Evolutionary conservation across 2,888 invertebrate species (phyloP).

Genomic region (Drosophila histrio): DNA sequence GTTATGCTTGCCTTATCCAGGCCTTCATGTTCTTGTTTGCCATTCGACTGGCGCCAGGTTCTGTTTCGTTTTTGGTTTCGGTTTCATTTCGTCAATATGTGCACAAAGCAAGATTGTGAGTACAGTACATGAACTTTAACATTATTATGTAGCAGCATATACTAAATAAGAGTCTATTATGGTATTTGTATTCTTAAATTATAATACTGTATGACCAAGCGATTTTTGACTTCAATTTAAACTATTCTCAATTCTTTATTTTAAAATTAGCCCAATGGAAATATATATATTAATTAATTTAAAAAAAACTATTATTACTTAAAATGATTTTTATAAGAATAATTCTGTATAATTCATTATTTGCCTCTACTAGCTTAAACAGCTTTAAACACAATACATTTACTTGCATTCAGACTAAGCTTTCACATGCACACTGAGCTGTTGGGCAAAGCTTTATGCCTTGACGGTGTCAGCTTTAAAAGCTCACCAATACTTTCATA

Average conservation of each 20-base stretch:
- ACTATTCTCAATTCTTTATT: too few relatives aligned
- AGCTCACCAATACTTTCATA: not conserved
- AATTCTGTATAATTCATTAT: too few relatives aligned
- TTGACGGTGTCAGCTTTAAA: constrained; percentile 5
- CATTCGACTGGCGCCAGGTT: constrained; percentile 31
- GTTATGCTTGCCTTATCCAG: constrained; percentile 42
- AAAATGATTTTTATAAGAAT: constrained; percentile 9
- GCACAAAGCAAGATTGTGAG: constrained; percentile 15
- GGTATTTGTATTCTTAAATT: too few relatives aligned
- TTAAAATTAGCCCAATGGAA: too few relatives aligned
- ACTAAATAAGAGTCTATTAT: not conserved
- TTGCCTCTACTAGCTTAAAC: constrained; percentile 28
- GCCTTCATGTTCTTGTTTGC: constrained; percentile 21
- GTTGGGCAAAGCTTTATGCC: not conserved
- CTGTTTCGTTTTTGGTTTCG: not conserved
- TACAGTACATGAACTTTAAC: not conserved
- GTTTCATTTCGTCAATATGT: constrained; percentile 6
- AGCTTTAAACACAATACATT: constrained; percentile 5
- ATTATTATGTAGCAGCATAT: not conserved
- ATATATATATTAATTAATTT: too few relatives aligned
- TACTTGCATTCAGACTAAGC: not conserved
- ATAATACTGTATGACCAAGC: too few relatives aligned
- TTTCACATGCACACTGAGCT: not conserved
- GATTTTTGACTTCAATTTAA: too few relatives aligned
- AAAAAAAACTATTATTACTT: not conserved